A percentile compares a stretch with the other conserved stretches of the same genome.
Conservation (phyloP, 2,888 invertebrate genomes). For the Noctua pronuba region DNA sequence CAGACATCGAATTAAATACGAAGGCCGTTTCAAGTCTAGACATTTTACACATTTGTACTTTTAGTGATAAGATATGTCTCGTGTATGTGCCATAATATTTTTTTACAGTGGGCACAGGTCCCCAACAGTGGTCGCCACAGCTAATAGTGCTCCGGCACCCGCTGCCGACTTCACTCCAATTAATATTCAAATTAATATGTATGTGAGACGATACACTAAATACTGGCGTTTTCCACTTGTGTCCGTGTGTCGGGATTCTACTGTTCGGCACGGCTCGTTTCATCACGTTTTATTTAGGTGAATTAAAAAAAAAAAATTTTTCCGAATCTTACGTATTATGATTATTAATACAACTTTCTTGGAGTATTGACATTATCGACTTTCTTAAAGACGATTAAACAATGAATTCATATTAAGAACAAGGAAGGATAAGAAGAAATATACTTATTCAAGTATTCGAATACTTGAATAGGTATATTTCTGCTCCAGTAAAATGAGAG, state of each 20-base stretch:
- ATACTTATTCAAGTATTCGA: neutral
- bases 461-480: no score
- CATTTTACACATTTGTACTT: neutral
- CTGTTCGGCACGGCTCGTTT: neutral
- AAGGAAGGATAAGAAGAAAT: neutral
- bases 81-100: neutral
- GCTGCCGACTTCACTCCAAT: constrained; percentile 72
- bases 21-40: constrained; percentile 13
- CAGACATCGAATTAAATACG: neutral
- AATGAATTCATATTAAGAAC: neutral
- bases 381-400: neutral
- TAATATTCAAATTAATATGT: constrained; percentile 84
- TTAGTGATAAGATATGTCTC: constrained; percentile 8
- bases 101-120: constrained; percentile 60
- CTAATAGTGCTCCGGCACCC: constrained; percentile 61
- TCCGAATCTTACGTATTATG: neutral
- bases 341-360: neutral
- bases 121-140: constrained; percentile 31
- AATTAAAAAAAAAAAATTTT: neutral
- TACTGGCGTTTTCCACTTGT: constrained; percentile 69
- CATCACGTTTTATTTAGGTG: neutral
- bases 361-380: neutral
- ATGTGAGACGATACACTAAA: constrained; percentile 78
- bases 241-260: constrained; percentile 30
- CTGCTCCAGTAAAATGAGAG: no score